phyloP scores from a whole-genome alignment of 2,797 vertebrate species.

The Schizopygopsis pylzovi region DNA sequence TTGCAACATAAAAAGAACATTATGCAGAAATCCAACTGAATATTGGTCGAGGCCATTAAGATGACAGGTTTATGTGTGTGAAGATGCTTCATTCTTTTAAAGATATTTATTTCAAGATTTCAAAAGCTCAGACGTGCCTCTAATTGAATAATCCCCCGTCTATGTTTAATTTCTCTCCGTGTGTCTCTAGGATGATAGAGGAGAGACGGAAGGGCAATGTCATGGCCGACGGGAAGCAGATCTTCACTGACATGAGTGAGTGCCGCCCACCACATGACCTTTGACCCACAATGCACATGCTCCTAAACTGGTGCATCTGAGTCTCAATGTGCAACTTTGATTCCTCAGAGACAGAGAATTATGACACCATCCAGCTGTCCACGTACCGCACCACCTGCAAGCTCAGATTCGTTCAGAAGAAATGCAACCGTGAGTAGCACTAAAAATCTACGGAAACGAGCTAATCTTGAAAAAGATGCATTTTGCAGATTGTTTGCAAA shows the following conservation, averaged over 20 bases:
- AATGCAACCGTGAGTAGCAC: slow-evolving; percentile 89
- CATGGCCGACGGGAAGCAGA: slow-evolving; percentile 87
- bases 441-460: background rate
- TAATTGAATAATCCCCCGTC: background rate
- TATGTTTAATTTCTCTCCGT: background rate
- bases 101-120: background rate
- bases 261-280: slow-evolving; percentile 44
- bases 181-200: slow-evolving; percentile 82
- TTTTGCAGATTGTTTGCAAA: background rate
- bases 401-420: slow-evolving; percentile 91
- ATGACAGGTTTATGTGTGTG: background rate
- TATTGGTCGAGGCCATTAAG: too few species aligned
- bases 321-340: background rate
- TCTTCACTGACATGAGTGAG: slow-evolving; percentile 94
- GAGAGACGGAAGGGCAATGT: slow-evolving; percentile 83
- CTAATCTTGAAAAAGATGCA: background rate
- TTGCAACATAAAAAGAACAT: too few species aligned
- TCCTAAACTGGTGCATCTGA: background rate
- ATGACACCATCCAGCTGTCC: slow-evolving; percentile 90
- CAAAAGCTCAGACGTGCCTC: background rate
- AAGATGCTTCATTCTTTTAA: background rate
- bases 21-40: background rate
- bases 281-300: background rate
- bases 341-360: slow-evolving; percentile 87
- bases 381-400: slow-evolving; percentile 94